These are phyloP conservation scores for Zhuqinia jingwanae DNA, from an alignment of 2,888 invertebrate genomes.

Conservation along the genomic window DNA sequence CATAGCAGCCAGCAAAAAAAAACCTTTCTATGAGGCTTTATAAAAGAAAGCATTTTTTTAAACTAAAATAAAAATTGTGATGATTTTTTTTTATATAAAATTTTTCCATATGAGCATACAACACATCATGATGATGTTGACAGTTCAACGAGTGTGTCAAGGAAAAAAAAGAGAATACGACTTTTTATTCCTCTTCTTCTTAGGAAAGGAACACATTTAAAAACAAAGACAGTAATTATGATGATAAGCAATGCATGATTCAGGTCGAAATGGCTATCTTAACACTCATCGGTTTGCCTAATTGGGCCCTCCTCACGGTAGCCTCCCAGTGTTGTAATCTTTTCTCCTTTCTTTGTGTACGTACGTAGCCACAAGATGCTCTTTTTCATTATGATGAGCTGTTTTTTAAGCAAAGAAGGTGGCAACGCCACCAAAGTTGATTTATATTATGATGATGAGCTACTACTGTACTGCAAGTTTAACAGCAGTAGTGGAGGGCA, in stretches of 20 bases:
- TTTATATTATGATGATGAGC: not conserved
- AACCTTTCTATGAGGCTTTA: constrained; percentile 39
- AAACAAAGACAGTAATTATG: constrained; percentile 67
- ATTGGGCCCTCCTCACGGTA: constrained; percentile 34
- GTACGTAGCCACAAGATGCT: not conserved
- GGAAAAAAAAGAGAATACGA: not conserved
- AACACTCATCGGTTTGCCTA: constrained; percentile 59
- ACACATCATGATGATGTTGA: not conserved
- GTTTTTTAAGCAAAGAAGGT: not conserved
- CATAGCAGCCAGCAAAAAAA: not conserved
- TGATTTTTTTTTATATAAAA: not conserved
- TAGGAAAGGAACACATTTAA: constrained; percentile 26
- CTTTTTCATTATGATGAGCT: not conserved
- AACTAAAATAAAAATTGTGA: not conserved
- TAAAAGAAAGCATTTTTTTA: not conserved
- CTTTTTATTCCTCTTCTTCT: not conserved
- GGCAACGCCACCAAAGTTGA: not conserved
- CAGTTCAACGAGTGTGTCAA: constrained; percentile 14
- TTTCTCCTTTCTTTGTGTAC: constrained; percentile 5
- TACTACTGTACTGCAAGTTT: too few species aligned
- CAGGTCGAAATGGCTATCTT: constrained; percentile 70
- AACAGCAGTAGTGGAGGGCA: not conserved
- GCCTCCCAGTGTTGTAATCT: constrained; percentile 41
- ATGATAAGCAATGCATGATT: constrained; percentile 64
- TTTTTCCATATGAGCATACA: not conserved